Base-by-base conservation (phyloP, 1,140 invertebrate genomes). In the Piezodorus guildinii region DNA sequence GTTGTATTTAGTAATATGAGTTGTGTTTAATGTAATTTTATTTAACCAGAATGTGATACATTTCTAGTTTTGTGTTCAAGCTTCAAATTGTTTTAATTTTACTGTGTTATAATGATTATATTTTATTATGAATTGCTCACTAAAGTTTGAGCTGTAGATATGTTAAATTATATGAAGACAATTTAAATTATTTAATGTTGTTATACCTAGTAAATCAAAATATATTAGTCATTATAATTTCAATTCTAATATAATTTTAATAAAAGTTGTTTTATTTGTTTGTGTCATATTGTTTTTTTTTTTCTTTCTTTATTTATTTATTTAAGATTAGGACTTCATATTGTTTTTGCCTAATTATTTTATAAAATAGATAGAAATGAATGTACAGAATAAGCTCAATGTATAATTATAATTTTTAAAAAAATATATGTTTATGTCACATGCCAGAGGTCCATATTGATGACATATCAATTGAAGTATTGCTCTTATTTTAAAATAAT, bases 1-100 rank as follows among this genome's bases (percentile, higher is more conserved):
- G 64, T 60, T 65, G 64, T 62, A 64, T 45, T 67, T 67, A 67
- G 66, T 67, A 62, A 64, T 64, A 62, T 52, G 60, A 66, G 65
- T 66, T 63, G 58, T 66, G 67, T 66, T 68, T 68, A 56, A 66
- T 66, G 59, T 68, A 64, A 68, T 68, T 68, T 67, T 64, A 66
- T 66, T 66, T 68, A 68, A 68, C 63, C 67, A 66, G 67, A 68
- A 68, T 68, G 67, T 68, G 67, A 68, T 68, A 68, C 62, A 64
- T 68, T 68, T 68, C 67, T 68, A 68, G 67, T 68, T 68, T 65
- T 46, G 61, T 62, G 60, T 64, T 64, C 54, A 66, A 21, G 63
- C 63, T 66, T 66, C 63, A 61, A 51, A 68, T 66, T 66, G 60
- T 66, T 66, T 65, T 66, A 60, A 65, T 65, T 68, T 68, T 52